Base-by-base conservation (phyloP, 2,113 vertebrate genomes). In the Pardalotus punctatus region DNA sequence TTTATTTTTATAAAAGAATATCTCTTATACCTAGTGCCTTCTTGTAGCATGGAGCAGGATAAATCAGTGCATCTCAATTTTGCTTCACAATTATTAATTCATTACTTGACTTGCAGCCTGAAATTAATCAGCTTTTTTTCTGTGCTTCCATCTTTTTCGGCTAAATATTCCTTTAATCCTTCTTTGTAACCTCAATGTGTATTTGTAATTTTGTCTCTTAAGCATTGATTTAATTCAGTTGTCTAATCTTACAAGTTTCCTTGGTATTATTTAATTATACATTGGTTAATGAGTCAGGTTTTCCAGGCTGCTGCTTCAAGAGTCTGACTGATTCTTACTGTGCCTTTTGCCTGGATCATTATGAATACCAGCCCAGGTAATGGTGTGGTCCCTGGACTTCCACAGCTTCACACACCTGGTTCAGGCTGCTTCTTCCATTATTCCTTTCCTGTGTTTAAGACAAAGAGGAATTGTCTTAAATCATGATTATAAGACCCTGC, bases 71-170 rank as follows among this genome's bases (percentile, higher is more conserved):
- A 10, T 81, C 61, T 20, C 11, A 38, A 9, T 89, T 48, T 82
- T 69, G 25, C 74, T 69, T 91, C 70, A 61, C 31, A 90, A 35
- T 90, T 93, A 80, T 25, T 77, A 28, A 81, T 86, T 92, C 21
- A 43, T 91, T 85, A 38, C 22, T 87, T 88, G 31, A 57, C 58
- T 89, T 82, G 54, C 43, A 93, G 62, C 27, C 58, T 91, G 45
- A 65, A 90, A 93, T 94, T 57, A 91, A 67, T 95, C 31, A 38
- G 20, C 51, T 89, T 84, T 95, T 74, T 56, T 86, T 94, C 56
- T 88, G n/a, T 58, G 27, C 40, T 73, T 93, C 45, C 11, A 2
- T 82, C 50, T 76, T 90, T 90, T 85, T 54, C 81, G 93, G 66
- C 29, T 85, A 70, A 87, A 50, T 91, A 70, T 61, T 91, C n/a